These are phyloP conservation scores for Tipula vernalis DNA, from an alignment of 2,888 invertebrate species.

Conservation along the genomic window DNA sequence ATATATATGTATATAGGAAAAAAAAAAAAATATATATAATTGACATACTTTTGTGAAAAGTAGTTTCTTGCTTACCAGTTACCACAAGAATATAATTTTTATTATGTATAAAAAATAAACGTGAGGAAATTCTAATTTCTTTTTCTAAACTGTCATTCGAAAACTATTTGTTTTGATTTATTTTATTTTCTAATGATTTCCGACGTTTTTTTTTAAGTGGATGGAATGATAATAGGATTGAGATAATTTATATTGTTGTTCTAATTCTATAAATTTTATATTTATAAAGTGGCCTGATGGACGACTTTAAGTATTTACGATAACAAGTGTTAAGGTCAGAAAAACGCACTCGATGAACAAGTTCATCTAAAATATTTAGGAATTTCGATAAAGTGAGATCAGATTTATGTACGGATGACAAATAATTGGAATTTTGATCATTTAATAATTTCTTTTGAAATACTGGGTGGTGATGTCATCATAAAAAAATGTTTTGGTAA, in stretches of 20 bases:
- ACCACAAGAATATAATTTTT: not conserved
- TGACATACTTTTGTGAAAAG: not conserved
- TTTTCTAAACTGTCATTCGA: not conserved
- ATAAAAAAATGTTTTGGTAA: not conserved
- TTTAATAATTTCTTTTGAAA: not conserved
- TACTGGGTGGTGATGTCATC: not conserved
- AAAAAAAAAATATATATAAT: not conserved
- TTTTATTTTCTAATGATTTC: not conserved
- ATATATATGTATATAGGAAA: too few species aligned
- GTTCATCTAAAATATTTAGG: too few species aligned
- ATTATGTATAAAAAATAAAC: not conserved
- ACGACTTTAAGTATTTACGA: too few species aligned
- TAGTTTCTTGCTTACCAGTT: not conserved
- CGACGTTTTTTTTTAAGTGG: not conserved
- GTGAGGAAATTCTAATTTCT: not conserved
- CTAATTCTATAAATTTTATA: too few species aligned
- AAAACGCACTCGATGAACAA: too few species aligned
- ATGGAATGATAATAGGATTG: not conserved
- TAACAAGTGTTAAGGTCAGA: too few species aligned
- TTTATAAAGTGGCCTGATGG: too few species aligned
- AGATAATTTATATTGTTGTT: too few species aligned
- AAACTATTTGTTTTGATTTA: not conserved
- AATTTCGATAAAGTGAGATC: not conserved
- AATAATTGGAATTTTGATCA: not conserved
- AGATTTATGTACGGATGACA: not conserved